Conservation (phyloP, 2,888 invertebrate genomes). For the Allophyes oxyacanthae region DNA sequence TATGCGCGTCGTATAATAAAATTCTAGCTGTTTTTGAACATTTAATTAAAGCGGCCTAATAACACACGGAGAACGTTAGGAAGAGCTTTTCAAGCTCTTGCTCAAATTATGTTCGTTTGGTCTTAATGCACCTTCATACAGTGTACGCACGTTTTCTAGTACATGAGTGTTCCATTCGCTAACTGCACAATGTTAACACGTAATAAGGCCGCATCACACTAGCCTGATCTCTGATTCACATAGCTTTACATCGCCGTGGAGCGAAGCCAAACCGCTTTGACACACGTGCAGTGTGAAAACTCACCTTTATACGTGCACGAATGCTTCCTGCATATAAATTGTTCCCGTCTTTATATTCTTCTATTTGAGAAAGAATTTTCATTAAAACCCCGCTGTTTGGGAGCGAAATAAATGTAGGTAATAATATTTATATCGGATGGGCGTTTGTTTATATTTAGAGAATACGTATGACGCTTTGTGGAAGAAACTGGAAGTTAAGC, state of each 20-base stretch:
- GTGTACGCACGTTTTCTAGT: no score
- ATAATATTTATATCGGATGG: constrained; percentile 26
- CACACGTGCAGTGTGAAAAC: neutral
- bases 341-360: constrained; percentile 15
- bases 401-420: constrained; percentile 19
- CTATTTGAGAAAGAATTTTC: constrained; percentile 33
- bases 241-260: neutral
- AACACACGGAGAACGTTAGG: no score
- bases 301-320: neutral
- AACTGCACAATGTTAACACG: no score
- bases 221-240: neutral
- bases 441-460: constrained; percentile 23
- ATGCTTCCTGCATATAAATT: constrained; percentile 10
- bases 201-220: no score
- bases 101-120: no score
- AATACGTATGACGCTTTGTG: constrained; percentile 27
- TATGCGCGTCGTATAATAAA: no score
- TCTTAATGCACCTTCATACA: no score
- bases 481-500: neutral
- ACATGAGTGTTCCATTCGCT: no score
- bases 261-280: neutral
- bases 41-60: no score
- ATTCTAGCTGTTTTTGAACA: no score
- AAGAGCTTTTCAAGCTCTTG: no score
- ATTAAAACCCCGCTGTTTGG: constrained; percentile 31